Evolutionary conservation across 1,140 invertebrate species (phyloP), one percentile per base, ranked within the genome.

Genomic region (Pseudoatta argentina): DNA sequence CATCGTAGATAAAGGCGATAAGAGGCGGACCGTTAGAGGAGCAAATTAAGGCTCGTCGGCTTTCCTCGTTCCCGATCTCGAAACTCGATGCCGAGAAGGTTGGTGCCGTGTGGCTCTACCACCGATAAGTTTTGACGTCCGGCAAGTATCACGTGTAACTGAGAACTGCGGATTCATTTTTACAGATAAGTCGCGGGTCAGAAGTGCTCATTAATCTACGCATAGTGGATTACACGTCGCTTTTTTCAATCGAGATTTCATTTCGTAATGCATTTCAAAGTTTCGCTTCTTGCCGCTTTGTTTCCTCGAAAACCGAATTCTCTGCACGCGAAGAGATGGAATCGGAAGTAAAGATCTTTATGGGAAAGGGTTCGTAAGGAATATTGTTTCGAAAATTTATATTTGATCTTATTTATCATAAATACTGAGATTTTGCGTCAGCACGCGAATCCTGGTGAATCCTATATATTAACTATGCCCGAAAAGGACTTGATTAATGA

Each of bases 1-100:
- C 73, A 44, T 83, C n/a, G 57, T 78, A 64, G 73, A 85, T 77
- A 89, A 88, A 53, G 53, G n/a, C 18, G 87, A 88, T 79, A 78
- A 79, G 51, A 44, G 14, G 3, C 10, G 1, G 67, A 55, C 75
- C 61, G 73, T 82, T 67, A 24, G 76, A 79, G 64, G 64, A 86
- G 64, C 61, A 86, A 86, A 85, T 78, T 64, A 86, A 79, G 57
- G 72, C 44, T 85, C 73, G 82, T 78, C 73, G 59, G 53, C 59
- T 76, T 85, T 51, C 76, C 18, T 30, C 39, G 18, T 63, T 75
- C 44, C 16, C 72, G 81, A 75, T 75, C 55, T 63, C n/a, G 82
- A 77, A 76, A 85, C 59, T 66, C 72, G 72, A 64, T 14, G 59
- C 57, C 71, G 27, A 18, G 39, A 55, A 8, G 51, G 7, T 21